These are phyloP conservation scores for Idaea biselata DNA, from an alignment of 2,888 invertebrate species.

Conservation along the genomic window DNA sequence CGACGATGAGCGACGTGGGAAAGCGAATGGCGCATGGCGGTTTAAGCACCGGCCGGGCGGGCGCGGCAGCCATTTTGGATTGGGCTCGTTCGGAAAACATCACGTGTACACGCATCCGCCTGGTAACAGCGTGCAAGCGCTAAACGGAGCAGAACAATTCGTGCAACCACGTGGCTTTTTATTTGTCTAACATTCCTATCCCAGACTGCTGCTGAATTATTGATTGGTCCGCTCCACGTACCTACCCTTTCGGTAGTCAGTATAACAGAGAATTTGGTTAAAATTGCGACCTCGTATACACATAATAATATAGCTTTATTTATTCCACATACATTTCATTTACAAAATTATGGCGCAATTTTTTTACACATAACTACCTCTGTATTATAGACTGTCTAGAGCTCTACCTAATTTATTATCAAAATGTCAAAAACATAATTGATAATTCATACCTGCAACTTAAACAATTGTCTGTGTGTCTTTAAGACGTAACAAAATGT, in stretches of 20 bases:
- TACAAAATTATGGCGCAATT: too few species aligned
- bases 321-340: too few species aligned
- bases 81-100: constrained; percentile 66
- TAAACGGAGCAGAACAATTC: constrained; percentile 74
- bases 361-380: too few species aligned
- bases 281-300: constrained; percentile 16
- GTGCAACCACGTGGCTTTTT: constrained; percentile 73
- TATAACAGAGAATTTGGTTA: constrained; percentile 18
- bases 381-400: not conserved
- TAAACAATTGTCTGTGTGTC: not conserved
- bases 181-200: constrained; percentile 67
- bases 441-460: not conserved
- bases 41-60: constrained; percentile 37
- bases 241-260: constrained; percentile 31
- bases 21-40: constrained; percentile 68
- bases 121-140: constrained; percentile 68
- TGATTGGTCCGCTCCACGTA: constrained; percentile 40
- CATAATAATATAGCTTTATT: not conserved
- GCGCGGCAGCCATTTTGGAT: constrained; percentile 70
- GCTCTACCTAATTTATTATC: not conserved
- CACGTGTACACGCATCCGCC: constrained; percentile 73
- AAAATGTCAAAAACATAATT: not conserved
- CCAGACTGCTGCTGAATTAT: constrained; percentile 47
- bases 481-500: not conserved
- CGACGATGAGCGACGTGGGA: constrained; percentile 58